These are phyloP conservation scores for Rhyzopertha dominica DNA, from an alignment of 1,140 invertebrate species.

Conservation along the genomic window DNA sequence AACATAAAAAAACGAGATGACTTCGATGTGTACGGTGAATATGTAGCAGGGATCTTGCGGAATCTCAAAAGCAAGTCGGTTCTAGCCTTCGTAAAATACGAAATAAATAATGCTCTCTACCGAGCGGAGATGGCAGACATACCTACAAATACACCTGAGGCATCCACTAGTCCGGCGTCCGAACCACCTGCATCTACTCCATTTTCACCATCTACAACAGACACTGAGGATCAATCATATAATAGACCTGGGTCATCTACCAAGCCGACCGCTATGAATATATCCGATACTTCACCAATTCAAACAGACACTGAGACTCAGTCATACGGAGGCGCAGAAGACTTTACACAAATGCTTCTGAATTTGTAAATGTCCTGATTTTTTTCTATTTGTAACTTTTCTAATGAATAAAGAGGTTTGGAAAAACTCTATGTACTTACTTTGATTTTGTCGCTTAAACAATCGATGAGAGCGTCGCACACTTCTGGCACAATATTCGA, in stretches of 20 bases:
- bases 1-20: conserved; percentile 17
- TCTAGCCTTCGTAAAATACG: conserved; percentile 7
- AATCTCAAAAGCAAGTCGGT: conserved; percentile 13
- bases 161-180: conserved; percentile 1
- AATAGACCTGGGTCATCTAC: too few species aligned
- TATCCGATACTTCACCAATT: too few species aligned
- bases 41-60: conserved; percentile 10
- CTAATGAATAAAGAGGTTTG: conserved; percentile 9
- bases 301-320: conserved; percentile 10
- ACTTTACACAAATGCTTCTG: conserved; percentile 10
- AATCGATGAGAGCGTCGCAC: conserved; percentile 7
- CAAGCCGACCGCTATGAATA: too few species aligned
- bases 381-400: not conserved
- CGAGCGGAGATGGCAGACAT: conserved; percentile 6
- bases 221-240: too few species aligned
- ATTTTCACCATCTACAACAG: conserved; percentile 5
- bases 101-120: conserved; percentile 12
- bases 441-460: conserved; percentile 11
- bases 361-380: conserved; percentile 2
- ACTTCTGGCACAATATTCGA: conserved; percentile 9
- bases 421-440: conserved; percentile 4
- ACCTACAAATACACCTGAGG: not conserved
- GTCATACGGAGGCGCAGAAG: conserved; percentile 7
- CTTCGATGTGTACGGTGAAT: conserved; percentile 19
- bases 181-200: not conserved